Evolutionary conservation across 2,888 invertebrate species (phyloP).

Genomic region (Eupithecia vulgata): DNA sequence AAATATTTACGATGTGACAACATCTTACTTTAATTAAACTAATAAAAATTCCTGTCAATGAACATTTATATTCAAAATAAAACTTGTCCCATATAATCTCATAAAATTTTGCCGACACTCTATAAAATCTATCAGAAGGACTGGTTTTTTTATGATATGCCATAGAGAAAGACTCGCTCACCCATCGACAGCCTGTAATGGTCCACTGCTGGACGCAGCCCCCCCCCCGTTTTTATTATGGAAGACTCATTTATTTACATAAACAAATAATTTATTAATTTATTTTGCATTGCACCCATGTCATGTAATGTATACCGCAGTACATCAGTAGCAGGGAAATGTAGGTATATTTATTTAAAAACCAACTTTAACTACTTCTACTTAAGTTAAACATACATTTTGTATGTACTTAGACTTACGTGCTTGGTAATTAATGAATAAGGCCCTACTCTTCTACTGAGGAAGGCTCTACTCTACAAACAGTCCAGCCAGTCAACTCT

Average conservation of each 20-base stretch:
- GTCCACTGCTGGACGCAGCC: too few relatives aligned
- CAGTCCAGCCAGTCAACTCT: constrained; percentile 17
- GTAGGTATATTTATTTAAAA: neutral
- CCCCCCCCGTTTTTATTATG: too few relatives aligned
- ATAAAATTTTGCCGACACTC: neutral
- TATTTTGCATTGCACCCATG: too few relatives aligned
- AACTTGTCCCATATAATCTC: neutral
- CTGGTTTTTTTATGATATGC: neutral
- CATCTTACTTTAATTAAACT: constrained; percentile 7
- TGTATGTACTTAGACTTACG: neutral
- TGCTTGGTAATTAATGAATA: neutral
- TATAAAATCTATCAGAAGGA: neutral
- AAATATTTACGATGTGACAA: constrained; percentile 13
- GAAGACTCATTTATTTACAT: too few relatives aligned
- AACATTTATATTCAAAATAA: neutral
- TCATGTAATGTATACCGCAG: too few relatives aligned
- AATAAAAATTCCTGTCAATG: constrained; percentile 16
- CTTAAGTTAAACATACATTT: too few relatives aligned
- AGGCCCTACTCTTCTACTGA: too few relatives aligned
- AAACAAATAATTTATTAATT: too few relatives aligned
- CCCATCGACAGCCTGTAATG: too few relatives aligned
- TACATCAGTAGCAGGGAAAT: neutral
- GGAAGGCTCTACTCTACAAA: too few relatives aligned
- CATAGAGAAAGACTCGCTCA: too few relatives aligned
- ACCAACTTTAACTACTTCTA: neutral